Base-by-base conservation (phyloP, 2,888 invertebrate genomes). In the Megalurothrips usitatus region DNA sequence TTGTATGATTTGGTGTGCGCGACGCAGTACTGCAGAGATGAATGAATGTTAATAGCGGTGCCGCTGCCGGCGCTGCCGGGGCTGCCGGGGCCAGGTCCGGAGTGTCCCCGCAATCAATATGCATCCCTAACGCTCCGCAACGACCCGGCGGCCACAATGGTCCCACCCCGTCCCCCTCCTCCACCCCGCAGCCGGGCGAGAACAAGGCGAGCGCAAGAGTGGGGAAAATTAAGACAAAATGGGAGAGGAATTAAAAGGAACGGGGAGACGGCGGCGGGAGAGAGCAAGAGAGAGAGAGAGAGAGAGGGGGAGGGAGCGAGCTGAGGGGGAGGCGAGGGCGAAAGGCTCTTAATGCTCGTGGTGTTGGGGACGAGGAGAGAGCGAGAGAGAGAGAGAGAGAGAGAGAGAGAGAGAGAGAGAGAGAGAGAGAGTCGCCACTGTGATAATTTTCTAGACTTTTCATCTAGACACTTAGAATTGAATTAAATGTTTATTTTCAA, bases 211-310 rank as follows among this genome's bases (percentile, higher is more conserved):
- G 34, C 34, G 34, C 34, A 43, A 43, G 68, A 68, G 68, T 23
- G 68, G 68, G 52, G 68, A 68, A 68, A 68, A 68, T 68, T 68
- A 68, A 68, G 68, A 68, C 68, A 68, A 68, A 68, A 68, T 68
- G 68, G 23, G 68, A 68, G 68, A 68, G 68, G 68, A 68, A 68
- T 68, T 68, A 68, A 68, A 68, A 68, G 68, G 68, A 19, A 23
- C 9, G 23, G 26, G 23, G 68, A 23, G 23, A 68, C n/a, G 68
- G 68, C 9, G 14, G 52, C 6, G 58, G 17, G 58, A 4, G 58
- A 17, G 19, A 2, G 58, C 1, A n/a, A 58, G 58, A 2, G 58
- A 58, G 52, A 52, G 52, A 52, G 52, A 8, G 52, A 52, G 52
- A 52, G 52, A 8, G 52, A 52, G 52, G 17, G 14, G n/a, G 17